Percentiles rank a stretch among this genome's conserved stretches.
These are phyloP conservation scores for Dendrophyllia cribrosa DNA, from an alignment of 64 coral and sea anemone genomes.

Conservation along the genomic window DNA sequence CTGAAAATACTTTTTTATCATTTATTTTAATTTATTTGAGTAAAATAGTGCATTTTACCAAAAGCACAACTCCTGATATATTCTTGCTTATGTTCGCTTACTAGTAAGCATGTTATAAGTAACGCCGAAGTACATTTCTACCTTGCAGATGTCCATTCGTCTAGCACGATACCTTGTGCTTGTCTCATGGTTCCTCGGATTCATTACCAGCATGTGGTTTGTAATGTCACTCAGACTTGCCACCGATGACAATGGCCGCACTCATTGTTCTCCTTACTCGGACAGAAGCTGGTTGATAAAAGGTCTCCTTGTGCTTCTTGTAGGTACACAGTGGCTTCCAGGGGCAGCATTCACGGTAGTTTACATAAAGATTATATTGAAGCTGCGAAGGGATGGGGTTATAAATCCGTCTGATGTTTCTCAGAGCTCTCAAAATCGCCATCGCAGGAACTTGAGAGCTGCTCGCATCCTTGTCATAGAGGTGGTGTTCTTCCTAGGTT, in stretches of 20 bases:
- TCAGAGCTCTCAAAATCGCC: conserved; percentile 28
- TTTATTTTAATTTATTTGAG: too few species aligned
- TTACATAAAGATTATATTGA: conserved; percentile 35
- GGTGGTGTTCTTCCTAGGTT: conserved; percentile 8
- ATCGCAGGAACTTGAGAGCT: conserved; percentile 46
- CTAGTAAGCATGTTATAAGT: too few species aligned
- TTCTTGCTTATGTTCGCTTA: too few species aligned
- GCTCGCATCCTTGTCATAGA: conserved; percentile 58
- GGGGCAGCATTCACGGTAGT: neutral
- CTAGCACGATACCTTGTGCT: neutral
- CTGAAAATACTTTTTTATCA: too few species aligned
- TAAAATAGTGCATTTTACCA: too few species aligned
- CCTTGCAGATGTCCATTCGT: conserved; percentile 39
- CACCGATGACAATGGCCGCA: neutral
- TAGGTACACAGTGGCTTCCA: conserved; percentile 15
- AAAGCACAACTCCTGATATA: too few species aligned
- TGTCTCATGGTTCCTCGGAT: conserved; percentile 2
- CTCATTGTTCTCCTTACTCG: neutral
- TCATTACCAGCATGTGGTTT: neutral
- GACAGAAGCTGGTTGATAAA: neutral
- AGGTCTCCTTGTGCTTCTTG: neutral
- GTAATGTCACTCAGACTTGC: neutral
- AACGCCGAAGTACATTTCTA: too few species aligned
- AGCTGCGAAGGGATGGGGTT: conserved; percentile 37
- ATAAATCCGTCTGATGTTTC: conserved; percentile 25